Evolutionary conservation across 1,140 invertebrate species (phyloP), one percentile per base, ranked within the genome.

Genomic region (Neomicropteryx cornuta): DNA sequence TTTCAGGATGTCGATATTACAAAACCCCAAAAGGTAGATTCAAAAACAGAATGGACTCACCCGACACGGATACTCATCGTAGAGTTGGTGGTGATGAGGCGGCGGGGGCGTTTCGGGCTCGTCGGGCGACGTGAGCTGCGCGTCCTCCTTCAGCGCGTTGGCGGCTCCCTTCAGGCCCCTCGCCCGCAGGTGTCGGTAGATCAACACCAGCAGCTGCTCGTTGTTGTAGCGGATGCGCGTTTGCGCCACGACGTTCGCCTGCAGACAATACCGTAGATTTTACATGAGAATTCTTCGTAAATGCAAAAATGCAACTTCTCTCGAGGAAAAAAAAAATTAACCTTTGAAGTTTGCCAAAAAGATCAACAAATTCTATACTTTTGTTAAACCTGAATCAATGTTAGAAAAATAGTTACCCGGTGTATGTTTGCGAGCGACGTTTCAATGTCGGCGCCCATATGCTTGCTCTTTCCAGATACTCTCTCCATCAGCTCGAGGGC

Each of bases 161-260:
- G 90, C 91, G 18, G 86, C 76, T 32, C 82, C 75, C 6, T 48
- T 49, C 17, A 86, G 71, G 1, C 90, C 92, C 55, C 87, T 82
- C 3, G 72, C 72, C 17, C 79, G 47, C 30, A 97, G 68, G 70
- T 97, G 91, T 42, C 90, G 80, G 54, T 89, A 79, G 33, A 98
- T 95, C 3, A 99, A 66, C 60, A 94, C 87, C 45, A 94, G 74
- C 10, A 98, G 62, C 57, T 97, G 91, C 40, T 84, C 79, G 55
- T 94, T 87, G 58, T 96, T 91, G 62, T 87, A 97, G 44, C 83
- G 81, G 37, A 97, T 97, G 45, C 83, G 79, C 0, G 94, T 97
- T 65, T 97, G 89, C 0, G 92, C 91, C 5, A 98, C 90, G 39
- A 97, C 86, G 63, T 92, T 90, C 1, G 91, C 89, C 79, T 88